Evolutionary conservation across 1,140 invertebrate species (phyloP).

Genomic region (Globodera rostochiensis): DNA sequence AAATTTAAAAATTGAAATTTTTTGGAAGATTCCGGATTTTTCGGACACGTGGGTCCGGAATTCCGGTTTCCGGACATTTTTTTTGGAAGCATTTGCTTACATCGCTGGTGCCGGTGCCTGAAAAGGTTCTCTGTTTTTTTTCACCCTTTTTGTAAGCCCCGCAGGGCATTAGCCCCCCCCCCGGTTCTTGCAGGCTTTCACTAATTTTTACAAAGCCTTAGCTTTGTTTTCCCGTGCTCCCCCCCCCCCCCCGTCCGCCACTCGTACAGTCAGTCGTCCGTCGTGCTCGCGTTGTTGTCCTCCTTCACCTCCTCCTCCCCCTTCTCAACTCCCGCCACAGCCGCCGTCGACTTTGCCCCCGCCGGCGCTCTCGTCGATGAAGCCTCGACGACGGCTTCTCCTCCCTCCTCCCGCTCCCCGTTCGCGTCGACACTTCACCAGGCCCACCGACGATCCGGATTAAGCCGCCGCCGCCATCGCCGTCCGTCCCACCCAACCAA

Average conservation of each 20-base stretch:
- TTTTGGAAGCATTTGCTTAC: too few species aligned
- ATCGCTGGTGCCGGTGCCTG: too few species aligned
- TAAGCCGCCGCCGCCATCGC: background rate
- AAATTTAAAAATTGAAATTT: too few species aligned
- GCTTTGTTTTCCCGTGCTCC: background rate
- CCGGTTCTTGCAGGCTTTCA: too few species aligned
- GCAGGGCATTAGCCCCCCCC: too few species aligned
- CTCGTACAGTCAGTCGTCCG: slow-evolving; percentile 18
- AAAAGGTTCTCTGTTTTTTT: too few species aligned
- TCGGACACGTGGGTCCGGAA: too few species aligned
- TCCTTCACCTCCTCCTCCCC: background rate
- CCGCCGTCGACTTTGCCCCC: background rate
- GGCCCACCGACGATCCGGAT: background rate
- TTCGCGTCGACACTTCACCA: background rate
- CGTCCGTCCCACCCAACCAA: too few species aligned
- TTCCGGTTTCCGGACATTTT: too few species aligned
- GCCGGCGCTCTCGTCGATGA: background rate
- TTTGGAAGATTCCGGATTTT: too few species aligned
- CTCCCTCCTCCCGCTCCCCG: background rate
- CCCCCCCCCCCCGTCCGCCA: background rate
- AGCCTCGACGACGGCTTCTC: background rate
- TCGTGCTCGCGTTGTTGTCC: background rate
- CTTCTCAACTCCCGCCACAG: background rate
- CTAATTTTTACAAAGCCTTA: background rate
- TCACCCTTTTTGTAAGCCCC: too few species aligned